These are phyloP conservation scores for Strongylocentrotus purpuratus DNA, from an alignment of 35 echinoderm and acorn worm species.

Conservation along the genomic window DNA sequence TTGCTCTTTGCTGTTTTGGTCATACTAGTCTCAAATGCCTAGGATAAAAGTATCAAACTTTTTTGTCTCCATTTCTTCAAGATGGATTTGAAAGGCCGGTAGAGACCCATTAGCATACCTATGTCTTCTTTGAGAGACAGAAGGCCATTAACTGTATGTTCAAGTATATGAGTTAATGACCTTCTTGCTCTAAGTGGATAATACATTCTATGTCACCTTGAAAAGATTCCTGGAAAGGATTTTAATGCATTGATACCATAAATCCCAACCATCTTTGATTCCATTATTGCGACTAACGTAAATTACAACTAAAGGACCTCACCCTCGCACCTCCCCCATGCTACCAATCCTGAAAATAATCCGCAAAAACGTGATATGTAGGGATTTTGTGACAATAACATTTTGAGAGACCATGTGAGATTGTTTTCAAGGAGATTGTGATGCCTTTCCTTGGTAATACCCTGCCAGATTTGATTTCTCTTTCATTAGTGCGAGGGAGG, in stretches of 20 bases:
- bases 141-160: background rate
- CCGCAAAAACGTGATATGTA: background rate
- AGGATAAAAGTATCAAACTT: background rate
- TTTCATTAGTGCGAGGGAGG: background rate
- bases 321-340: background rate
- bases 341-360: background rate
- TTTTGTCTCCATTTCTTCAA: background rate
- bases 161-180: background rate
- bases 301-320: background rate
- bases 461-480: slow-evolving; percentile 9
- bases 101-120: background rate
- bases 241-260: background rate
- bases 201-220: background rate
- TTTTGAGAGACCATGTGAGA: slow-evolving; percentile 2
- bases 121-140: background rate
- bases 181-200: background rate
- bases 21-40: background rate
- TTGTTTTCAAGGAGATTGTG: background rate
- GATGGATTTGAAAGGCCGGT: background rate
- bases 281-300: background rate
- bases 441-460: background rate
- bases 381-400: background rate
- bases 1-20: background rate
- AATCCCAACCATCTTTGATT: background rate
- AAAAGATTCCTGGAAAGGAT: background rate